Conservation (phyloP, 2,888 invertebrate species). For the Formica aserva region DNA sequence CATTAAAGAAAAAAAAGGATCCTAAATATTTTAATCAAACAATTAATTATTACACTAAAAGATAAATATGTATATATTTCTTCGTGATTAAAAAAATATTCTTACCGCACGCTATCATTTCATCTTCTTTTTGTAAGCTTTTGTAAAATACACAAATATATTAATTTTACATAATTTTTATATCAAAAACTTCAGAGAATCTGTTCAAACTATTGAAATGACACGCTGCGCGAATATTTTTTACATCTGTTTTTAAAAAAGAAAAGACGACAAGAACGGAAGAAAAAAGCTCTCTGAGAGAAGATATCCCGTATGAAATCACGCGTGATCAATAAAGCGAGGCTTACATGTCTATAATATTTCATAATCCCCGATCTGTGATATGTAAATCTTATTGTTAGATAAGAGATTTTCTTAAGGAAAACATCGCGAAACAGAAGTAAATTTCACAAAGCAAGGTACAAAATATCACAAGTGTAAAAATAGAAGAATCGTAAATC, state of each 20-base stretch:
- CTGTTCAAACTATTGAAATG: background rate
- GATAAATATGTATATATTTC: no score
- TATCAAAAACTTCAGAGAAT: background rate
- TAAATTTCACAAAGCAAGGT: background rate
- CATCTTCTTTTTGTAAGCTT: background rate
- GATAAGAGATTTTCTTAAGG: background rate
- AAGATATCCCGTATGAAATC: background rate
- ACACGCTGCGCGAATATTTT: background rate
- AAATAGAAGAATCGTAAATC: background rate
- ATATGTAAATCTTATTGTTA: background rate
- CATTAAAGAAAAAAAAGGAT: no score
- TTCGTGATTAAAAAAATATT: background rate
- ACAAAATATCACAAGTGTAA: background rate
- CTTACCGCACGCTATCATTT: background rate
- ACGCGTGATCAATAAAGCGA: background rate
- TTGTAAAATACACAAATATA: background rate
- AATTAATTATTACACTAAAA: no score
- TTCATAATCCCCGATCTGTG: background rate
- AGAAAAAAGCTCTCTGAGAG: background rate
- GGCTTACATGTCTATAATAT: background rate
- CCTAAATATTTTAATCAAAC: no score
- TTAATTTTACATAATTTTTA: background rate
- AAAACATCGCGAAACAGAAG: background rate
- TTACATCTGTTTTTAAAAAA: background rate
- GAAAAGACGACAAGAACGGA: background rate